Evolutionary conservation across 2,113 vertebrate genomes (phyloP).

Genomic region (Xenus cinereus): DNA sequence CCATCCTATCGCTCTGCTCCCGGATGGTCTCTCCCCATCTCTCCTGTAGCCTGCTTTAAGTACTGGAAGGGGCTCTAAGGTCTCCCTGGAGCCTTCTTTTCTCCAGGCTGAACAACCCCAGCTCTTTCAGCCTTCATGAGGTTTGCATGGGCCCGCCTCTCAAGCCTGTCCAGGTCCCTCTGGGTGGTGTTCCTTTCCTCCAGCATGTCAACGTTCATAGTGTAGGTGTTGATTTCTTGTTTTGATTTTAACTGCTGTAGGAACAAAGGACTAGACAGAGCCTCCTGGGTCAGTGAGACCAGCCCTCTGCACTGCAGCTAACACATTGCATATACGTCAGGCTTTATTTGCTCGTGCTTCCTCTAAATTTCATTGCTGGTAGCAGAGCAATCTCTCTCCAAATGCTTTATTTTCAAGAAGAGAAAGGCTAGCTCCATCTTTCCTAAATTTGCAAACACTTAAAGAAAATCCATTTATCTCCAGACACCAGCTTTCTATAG

Average conservation of each 20-base stretch:
- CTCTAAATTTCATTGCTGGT: neutral
- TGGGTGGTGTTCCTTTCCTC: neutral
- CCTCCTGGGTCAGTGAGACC: neutral
- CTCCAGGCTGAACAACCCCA: neutral
- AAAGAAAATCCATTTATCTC: slow-evolving; percentile 61
- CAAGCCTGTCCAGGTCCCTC: neutral
- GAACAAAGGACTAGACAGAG: neutral
- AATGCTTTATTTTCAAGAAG: neutral
- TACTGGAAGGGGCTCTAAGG: neutral
- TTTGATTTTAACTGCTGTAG: neutral
- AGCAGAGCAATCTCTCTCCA: neutral
- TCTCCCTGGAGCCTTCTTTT: neutral
- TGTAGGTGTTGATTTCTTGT: neutral
- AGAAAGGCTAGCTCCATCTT: neutral
- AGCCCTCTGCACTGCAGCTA: neutral
- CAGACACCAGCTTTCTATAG: slow-evolving; percentile 35
- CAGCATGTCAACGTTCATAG: too few species aligned
- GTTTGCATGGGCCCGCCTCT: neutral
- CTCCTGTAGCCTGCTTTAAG: neutral
- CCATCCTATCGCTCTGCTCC: neutral
- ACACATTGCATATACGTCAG: neutral
- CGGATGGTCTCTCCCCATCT: neutral
- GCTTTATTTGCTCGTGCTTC: neutral
- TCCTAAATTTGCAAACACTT: slow-evolving; percentile 33
- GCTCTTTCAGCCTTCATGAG: neutral